phyloP scores from a whole-genome alignment of 2,113 vertebrate species.

The Colinus virginianus region DNA sequence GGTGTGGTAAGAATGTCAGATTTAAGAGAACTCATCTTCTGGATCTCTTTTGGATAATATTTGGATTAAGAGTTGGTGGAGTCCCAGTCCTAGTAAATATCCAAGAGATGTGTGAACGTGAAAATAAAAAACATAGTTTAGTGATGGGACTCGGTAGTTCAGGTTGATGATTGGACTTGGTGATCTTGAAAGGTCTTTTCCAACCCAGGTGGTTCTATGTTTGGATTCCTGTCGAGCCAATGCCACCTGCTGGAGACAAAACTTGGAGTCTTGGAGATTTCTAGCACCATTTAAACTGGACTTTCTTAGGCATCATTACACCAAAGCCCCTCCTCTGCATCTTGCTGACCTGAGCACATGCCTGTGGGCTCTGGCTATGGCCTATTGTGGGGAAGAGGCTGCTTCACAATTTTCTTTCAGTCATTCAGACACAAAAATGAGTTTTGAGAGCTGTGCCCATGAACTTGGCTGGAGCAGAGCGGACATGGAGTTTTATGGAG shows the following conservation, averaged over 20 bases:
- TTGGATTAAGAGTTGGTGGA: background rate
- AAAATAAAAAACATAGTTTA: background rate
- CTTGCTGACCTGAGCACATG: background rate
- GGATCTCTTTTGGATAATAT: background rate
- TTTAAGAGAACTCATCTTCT: background rate
- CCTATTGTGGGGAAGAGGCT: background rate
- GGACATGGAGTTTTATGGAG: background rate
- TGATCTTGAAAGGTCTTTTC: background rate
- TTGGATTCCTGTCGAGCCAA: background rate
- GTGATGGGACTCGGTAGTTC: background rate
- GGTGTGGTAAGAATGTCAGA: background rate
- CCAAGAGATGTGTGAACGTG: background rate
- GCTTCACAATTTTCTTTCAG: background rate
- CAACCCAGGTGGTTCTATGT: background rate
- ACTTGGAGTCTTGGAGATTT: background rate
- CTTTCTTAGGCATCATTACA: rapidly evolving
- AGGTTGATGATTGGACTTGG: background rate
- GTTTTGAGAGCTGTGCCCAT: background rate
- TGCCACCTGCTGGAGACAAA: slow-evolving; percentile 48
- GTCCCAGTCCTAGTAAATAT: background rate
- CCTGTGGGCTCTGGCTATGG: too few species aligned
- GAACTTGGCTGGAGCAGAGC: background rate
- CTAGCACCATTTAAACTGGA: rapidly evolving
- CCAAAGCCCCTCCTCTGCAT: background rate
- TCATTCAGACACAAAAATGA: background rate